These are phyloP conservation scores for Microdon myrmicae DNA, from an alignment of 2,888 invertebrate genomes.

Conservation along the genomic window DNA sequence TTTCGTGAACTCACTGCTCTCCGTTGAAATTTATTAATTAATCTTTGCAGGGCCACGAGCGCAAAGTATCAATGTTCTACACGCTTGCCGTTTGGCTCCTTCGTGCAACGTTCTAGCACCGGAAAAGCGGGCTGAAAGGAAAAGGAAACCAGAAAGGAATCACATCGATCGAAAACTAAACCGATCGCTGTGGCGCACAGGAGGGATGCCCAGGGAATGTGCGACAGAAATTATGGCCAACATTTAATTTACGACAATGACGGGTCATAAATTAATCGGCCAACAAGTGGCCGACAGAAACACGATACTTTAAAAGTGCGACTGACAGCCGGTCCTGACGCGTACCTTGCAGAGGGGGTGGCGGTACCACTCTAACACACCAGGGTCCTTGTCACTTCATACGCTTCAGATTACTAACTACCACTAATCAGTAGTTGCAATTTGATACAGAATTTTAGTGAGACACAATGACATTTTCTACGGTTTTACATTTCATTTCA, in stretches of 20 bases:
- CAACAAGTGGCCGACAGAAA: conserved; percentile 48
- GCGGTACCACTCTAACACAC: too few species aligned
- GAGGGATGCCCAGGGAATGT: not conserved
- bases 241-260: conserved; percentile 49
- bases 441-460: too few species aligned
- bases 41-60: conserved; percentile 49
- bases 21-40: conserved; percentile 46
- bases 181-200: not conserved
- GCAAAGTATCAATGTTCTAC: conserved; percentile 51
- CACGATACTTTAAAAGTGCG: conserved; percentile 26
- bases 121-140: too few species aligned
- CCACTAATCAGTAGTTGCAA: too few species aligned
- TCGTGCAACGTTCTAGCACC: conserved; percentile 6
- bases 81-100: conserved; percentile 44
- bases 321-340: conserved; percentile 14
- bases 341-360: conserved; percentile 16
- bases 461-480: too few species aligned
- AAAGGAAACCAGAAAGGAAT: not conserved
- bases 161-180: conserved; percentile 9
- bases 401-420: too few species aligned
- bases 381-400: too few species aligned
- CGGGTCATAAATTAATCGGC: conserved; percentile 41
- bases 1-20: conserved; percentile 46
- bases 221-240: conserved; percentile 30
- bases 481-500: too few species aligned